phyloP scores from a whole-genome alignment of 2,797 vertebrate genomes.

The Semotilus atromaculatus region DNA sequence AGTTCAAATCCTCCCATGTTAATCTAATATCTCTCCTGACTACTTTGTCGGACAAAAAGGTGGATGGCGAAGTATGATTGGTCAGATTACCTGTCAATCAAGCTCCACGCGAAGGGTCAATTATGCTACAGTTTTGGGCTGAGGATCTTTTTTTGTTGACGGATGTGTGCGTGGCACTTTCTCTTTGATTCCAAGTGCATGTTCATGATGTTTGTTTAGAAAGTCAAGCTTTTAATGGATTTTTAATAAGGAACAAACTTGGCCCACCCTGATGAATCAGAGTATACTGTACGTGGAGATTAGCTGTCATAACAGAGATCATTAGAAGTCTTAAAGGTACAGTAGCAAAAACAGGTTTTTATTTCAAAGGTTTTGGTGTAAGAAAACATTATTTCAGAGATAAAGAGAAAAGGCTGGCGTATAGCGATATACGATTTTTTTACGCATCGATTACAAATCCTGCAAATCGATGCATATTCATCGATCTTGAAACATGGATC shows the following conservation, averaged over 20 bases:
- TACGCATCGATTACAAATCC: background rate
- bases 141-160: background rate
- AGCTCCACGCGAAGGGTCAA: too few relatives aligned
- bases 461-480: background rate
- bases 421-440: background rate
- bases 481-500: background rate
- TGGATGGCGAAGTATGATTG: too few relatives aligned
- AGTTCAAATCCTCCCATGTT: too few relatives aligned
- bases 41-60: too few relatives aligned
- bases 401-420: background rate
- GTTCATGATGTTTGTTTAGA: background rate
- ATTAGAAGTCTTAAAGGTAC: background rate
- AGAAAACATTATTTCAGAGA: background rate
- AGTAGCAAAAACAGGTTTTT: background rate
- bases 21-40: too few relatives aligned
- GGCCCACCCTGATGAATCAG: background rate
- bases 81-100: too few relatives aligned
- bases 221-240: conserved; percentile 4
- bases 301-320: background rate
- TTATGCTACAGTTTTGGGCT: background rate
- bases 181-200: background rate
- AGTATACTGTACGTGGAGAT: background rate
- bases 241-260: conserved; percentile 6
- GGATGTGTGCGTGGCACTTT: background rate
- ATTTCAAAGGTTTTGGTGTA: background rate